phyloP scores from a whole-genome alignment of 2,113 vertebrate species.

The Paradisaea rubra region DNA sequence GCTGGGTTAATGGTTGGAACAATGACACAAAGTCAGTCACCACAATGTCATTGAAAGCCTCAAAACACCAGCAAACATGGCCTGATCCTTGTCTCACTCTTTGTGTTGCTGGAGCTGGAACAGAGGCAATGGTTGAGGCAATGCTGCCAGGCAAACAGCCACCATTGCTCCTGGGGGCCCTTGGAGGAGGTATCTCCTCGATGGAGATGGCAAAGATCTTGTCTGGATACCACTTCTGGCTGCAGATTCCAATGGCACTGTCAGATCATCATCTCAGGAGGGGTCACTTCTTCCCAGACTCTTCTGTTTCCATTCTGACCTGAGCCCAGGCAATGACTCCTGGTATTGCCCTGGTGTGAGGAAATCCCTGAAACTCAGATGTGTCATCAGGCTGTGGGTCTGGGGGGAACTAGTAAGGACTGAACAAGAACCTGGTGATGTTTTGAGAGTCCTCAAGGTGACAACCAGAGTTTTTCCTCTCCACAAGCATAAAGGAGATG shows the following conservation, averaged over 20 bases:
- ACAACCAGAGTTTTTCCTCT: not conserved
- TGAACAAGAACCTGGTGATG: not conserved
- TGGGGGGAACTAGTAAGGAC: not conserved
- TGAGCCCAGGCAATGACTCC: not conserved
- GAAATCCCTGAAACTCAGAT: not conserved
- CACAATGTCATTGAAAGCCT: not conserved
- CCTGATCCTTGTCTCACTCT: accelerated
- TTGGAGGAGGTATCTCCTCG: not conserved
- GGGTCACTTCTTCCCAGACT: not conserved
- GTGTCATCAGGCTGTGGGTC: not conserved
- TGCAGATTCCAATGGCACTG: not conserved
- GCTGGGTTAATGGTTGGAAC: not conserved
- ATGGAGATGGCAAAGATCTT: not conserved
- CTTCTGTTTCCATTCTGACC: not conserved
- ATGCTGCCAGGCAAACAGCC: not conserved
- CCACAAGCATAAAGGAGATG: not conserved
- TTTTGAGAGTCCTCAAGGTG: not conserved
- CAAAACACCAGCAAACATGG: not conserved
- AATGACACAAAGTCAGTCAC: not conserved
- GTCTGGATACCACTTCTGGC: not conserved
- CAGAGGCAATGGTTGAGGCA: not conserved
- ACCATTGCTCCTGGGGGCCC: not conserved
- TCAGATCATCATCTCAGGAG: not conserved
- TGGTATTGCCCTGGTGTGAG: not conserved
- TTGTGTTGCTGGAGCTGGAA: not conserved